phyloP scores from a whole-genome alignment of 2,797 vertebrate genomes.

The Coendou prehensilis region DNA sequence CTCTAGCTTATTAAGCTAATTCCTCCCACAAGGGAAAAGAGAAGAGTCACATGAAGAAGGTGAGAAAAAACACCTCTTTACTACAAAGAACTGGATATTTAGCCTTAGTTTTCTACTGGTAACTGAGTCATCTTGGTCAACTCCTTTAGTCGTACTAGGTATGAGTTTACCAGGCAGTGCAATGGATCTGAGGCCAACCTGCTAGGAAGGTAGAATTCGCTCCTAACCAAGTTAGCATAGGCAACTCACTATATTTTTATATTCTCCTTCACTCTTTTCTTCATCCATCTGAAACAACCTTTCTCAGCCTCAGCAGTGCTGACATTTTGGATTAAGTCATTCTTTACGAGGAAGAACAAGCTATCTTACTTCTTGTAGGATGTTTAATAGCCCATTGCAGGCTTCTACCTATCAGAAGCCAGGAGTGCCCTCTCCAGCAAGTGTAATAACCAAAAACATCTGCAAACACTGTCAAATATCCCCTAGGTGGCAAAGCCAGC shows the following conservation, averaged over 20 bases:
- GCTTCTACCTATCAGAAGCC: neutral
- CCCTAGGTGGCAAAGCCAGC: neutral
- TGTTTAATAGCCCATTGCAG: neutral
- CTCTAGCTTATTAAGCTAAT: neutral
- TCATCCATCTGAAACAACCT: neutral
- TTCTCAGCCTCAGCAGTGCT: neutral
- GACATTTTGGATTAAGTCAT: neutral
- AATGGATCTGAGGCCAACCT: neutral
- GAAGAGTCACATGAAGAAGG: neutral
- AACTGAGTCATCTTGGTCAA: neutral
- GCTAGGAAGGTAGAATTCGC: neutral
- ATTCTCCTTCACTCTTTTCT: neutral
- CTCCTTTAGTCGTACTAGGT: neutral
- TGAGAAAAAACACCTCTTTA: neutral
- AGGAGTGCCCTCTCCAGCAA: neutral
- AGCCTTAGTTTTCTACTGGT: neutral
- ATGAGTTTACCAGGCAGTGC: neutral
- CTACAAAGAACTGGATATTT: neutral
- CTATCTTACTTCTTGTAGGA: rapidly evolving
- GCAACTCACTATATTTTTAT: neutral
- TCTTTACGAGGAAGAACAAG: neutral
- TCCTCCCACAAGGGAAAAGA: neutral
- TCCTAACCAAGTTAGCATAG: neutral
- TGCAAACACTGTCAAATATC: neutral
- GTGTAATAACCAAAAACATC: neutral